These are phyloP conservation scores for Rhinophrynus dorsalis DNA, from an alignment of 2,797 vertebrate species.

Conservation along the genomic window DNA sequence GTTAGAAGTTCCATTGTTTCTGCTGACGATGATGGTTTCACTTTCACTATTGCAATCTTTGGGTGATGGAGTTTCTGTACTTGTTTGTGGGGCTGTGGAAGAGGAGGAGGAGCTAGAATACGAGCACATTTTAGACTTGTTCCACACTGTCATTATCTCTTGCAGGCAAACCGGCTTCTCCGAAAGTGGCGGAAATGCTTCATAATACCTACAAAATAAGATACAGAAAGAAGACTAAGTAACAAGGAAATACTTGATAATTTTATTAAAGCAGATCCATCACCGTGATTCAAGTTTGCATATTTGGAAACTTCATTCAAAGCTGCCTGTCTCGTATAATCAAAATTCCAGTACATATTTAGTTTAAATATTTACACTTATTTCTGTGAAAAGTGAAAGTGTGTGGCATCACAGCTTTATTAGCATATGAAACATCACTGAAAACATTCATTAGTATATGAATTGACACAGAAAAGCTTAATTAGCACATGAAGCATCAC, in stretches of 20 bases:
- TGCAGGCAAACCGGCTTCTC: slow-evolving; percentile 98
- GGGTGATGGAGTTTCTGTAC: slow-evolving; percentile 95
- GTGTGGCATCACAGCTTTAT: too few species aligned
- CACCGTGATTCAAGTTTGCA: too few species aligned
- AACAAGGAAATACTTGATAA: too few species aligned
- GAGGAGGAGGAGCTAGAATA: slow-evolving; percentile 93
- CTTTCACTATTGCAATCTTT: slow-evolving; percentile 95
- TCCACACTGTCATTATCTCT: slow-evolving; percentile 99
- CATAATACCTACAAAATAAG: slow-evolving; percentile 87
- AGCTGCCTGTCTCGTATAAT: too few species aligned
- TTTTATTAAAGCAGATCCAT: neutral
- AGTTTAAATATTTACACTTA: too few species aligned
- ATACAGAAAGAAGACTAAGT: neutral
- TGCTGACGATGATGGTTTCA: slow-evolving; percentile 77
- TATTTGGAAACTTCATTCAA: too few species aligned
- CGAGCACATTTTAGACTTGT: slow-evolving; percentile 88
- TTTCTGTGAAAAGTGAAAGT: too few species aligned
- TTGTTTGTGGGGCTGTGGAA: slow-evolving; percentile 92
- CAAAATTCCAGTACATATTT: neutral
- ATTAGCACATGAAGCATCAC: too few species aligned
- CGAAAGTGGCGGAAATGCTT: slow-evolving; percentile 97
- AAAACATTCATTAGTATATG: too few species aligned
- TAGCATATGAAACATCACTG: too few species aligned
- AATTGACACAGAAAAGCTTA: too few species aligned
- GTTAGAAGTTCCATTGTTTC: slow-evolving; percentile 65